These are phyloP conservation scores for Drosophila tristis DNA, from an alignment of 1,140 invertebrate species.

Conservation along the genomic window DNA sequence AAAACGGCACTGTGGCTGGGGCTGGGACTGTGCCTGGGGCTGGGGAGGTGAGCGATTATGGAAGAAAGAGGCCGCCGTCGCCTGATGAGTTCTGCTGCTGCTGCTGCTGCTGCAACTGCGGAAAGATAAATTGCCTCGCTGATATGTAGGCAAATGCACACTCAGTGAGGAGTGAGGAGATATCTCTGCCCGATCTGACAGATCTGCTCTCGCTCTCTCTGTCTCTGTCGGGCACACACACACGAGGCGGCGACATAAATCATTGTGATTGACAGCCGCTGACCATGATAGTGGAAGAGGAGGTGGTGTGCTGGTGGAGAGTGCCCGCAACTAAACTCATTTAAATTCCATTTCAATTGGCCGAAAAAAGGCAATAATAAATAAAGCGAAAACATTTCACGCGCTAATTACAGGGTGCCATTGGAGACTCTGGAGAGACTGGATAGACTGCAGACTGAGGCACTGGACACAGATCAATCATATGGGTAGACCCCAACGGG, in stretches of 20 bases:
- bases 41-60: constrained; percentile 58
- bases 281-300: constrained; percentile 44
- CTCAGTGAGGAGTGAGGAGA: constrained; percentile 13
- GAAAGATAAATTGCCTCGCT: constrained; percentile 82
- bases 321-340: constrained; percentile 78
- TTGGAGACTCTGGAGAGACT: neutral
- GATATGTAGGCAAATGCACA: constrained; percentile 77
- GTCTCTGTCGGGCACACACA: neutral
- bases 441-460: constrained; percentile 27
- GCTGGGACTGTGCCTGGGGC: neutral
- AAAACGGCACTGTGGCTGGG: neutral
- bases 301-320: constrained; percentile 15
- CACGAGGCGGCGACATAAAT: constrained; percentile 73
- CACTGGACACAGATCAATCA: constrained; percentile 77
- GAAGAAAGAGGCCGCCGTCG: constrained; percentile 75
- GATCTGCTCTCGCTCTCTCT: constrained; percentile 5
- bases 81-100: constrained; percentile 65
- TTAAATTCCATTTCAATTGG: constrained; percentile 81
- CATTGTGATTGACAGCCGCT: constrained; percentile 83
- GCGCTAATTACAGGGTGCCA: constrained; percentile 79
- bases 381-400: constrained; percentile 60
- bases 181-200: constrained; percentile 23
- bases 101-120: constrained; percentile 69
- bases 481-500: constrained; percentile 27
- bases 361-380: constrained; percentile 60